A percentile compares a stretch with the other conserved stretches of the same genome.
Evolutionary conservation across 2,888 invertebrate genomes (phyloP).

Genomic region (Cheilosia impressa): DNA sequence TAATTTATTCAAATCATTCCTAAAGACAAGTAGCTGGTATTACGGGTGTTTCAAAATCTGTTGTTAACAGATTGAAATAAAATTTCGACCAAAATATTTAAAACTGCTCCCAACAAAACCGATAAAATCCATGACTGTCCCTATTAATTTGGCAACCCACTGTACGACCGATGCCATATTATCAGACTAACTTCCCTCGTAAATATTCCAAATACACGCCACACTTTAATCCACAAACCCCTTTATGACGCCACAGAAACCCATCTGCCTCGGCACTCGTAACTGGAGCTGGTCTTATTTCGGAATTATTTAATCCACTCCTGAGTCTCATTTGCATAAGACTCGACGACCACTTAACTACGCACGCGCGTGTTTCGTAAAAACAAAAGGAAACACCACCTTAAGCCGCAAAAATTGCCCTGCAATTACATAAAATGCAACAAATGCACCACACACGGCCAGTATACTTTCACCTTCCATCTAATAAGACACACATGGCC

Average conservation of each 20-base stretch:
- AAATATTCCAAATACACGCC: neutral
- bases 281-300: neutral
- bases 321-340: neutral
- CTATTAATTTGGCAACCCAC: no score
- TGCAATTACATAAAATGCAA: conserved; percentile 23
- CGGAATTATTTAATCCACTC: neutral
- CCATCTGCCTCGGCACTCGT: neutral
- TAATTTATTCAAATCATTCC: no score
- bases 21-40: no score
- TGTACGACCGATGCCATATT: no score
- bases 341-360: neutral
- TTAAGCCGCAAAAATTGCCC: neutral
- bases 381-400: neutral
- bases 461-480: conserved; percentile 24
- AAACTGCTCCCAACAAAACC: no score
- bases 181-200: neutral
- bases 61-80: no score
- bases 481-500: conserved; percentile 22
- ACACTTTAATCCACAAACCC: neutral
- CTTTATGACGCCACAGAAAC: neutral
- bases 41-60: no score
- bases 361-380: neutral
- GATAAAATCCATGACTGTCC: no score
- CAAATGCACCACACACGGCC: neutral
- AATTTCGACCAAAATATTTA: no score